Base-by-base conservation (phyloP, 2,113 vertebrate species). In the Acanthochromis polyacanthus region DNA sequence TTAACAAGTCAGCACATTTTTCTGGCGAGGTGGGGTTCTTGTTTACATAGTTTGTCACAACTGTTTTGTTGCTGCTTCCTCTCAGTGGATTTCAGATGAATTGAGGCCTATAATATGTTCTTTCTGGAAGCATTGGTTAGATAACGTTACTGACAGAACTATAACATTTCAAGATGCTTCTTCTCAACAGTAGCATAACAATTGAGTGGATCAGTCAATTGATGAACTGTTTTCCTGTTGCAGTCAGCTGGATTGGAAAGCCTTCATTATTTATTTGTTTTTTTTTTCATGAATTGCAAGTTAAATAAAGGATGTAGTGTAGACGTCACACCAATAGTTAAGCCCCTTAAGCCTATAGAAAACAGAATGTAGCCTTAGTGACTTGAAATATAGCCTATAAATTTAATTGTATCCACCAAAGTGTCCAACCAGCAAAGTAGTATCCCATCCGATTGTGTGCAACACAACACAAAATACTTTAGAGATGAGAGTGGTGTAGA, bases 361-460 rank as follows among this genome's bases (percentile, higher is more conserved):
- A 25, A 23, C 8, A 59, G 5, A 11, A 10, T 28, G 22, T n/a
- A 20, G n/a, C 63, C 30, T 63, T 48, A 23, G 28, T 38, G 57
- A 19, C 28, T 63, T 78, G 12, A 25, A 40, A 38, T 57, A n/a
- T 45, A 66, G 45, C 38, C n/a, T n/a, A 7, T 46, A 59, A n/a
- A 15, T 55, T 23, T 14, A 53, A 48, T 9, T 63, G 4, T 46
- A 12, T 40, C 30, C 58, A 36, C 8, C 3, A 0, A 25, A 25
- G 63, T 53, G 48, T 22, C 38, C n/a, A 60, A 32, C 15, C 50
- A 73, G 1, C 11, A 59, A 81, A 61, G 5, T 15, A 32, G 16
- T 16, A 45, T 3, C 10, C 43, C 16, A 12, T 63, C 1, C 20
- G 28, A 51, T 36, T 43, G 19, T 45, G 30, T 71, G 4, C 4